Base-by-base conservation (phyloP, 1,140 invertebrate species). In the Drosophila mauritiana region DNA sequence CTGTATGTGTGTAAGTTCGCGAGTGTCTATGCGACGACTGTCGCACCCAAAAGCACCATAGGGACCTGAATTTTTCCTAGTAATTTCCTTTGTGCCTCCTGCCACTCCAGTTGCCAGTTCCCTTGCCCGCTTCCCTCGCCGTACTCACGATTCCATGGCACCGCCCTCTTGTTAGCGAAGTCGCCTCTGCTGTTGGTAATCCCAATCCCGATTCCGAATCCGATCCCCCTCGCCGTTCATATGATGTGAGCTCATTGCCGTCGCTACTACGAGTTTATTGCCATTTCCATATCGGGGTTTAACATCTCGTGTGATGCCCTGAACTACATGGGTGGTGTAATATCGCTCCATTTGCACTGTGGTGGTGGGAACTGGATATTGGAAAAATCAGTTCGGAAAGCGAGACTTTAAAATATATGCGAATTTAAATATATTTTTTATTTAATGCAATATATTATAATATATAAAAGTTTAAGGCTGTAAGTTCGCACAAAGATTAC, bases 61-160 rank as follows among this genome's bases (percentile, higher is more conserved):
- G 84, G 84, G 84, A 88, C 80, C 84, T 89, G 76, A 84, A 74
- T 88, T 83, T 89, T 88, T 88, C 84, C 83, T 88, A 73, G 83
- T 86, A 86, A 88, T 86, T 86, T 86, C 79, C 83, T 88, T 88
- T 86, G 84, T 78, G 77, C 61, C 73, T 49, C 52, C 46, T 43
- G 52, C 52, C 78, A 62, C 78, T 65, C 48, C 45, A 64, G 43
- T 62, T 48, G 13, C 55, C n/a, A 42, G 40, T 22, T 51, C 36
- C 34, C 15, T 13, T 61, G 36, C 31, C 43, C 34, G 34, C 43
- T 45, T 22, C 62, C 40, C 65, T 36, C 3, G 37, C 11, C 13
- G 13, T 31, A 46, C 40, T 52, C 48, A 45, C 31, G 62, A 20
- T 68, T 43, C 49, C 52, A 22, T 65, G 52, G 40, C 68, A 58